Conservation (phyloP, 2,888 invertebrate species). For the Eristalinus aeneus region DNA sequence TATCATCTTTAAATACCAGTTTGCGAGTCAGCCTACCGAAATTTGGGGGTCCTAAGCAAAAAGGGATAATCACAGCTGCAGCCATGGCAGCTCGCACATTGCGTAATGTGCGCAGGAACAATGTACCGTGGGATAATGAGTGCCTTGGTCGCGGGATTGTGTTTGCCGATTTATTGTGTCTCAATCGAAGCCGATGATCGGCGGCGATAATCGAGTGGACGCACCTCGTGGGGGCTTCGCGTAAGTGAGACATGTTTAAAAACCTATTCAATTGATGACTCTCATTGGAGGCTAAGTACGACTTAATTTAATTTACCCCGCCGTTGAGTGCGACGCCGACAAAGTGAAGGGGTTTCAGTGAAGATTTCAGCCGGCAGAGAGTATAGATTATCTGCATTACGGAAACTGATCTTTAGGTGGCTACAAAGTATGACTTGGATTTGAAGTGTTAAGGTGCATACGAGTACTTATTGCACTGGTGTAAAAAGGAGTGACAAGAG, state of each 20-base stretch:
- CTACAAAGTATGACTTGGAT: no score
- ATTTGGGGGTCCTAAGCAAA: constrained; percentile 34
- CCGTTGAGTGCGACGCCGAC: no score
- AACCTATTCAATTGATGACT: constrained; percentile 22
- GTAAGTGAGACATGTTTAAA: constrained; percentile 62
- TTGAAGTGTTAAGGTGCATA: no score
- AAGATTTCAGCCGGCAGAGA: background rate
- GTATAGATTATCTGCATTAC: no score
- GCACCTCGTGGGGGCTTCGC: constrained; percentile 29
- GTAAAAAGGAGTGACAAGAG: no score
- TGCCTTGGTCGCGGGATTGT: constrained; percentile 39
- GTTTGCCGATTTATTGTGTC: constrained; percentile 54
- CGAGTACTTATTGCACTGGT: no score
- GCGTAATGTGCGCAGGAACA: constrained; percentile 46
- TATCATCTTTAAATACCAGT: constrained; percentile 62
- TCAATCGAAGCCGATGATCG: constrained; percentile 26
- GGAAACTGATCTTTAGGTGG: no score
- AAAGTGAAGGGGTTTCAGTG: no score
- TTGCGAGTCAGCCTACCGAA: constrained; percentile 49
- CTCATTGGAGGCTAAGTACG: constrained; percentile 6
- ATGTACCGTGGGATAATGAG: constrained; percentile 48
- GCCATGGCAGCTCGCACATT: constrained; percentile 18
- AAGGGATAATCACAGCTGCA: constrained; percentile 62
- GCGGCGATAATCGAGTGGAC: constrained; percentile 25
- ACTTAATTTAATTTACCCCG: background rate